Evolutionary conservation across 2,113 vertebrate species (phyloP), one percentile per base, ranked within the genome.

Genomic region (Cercopithecus mona): DNA sequence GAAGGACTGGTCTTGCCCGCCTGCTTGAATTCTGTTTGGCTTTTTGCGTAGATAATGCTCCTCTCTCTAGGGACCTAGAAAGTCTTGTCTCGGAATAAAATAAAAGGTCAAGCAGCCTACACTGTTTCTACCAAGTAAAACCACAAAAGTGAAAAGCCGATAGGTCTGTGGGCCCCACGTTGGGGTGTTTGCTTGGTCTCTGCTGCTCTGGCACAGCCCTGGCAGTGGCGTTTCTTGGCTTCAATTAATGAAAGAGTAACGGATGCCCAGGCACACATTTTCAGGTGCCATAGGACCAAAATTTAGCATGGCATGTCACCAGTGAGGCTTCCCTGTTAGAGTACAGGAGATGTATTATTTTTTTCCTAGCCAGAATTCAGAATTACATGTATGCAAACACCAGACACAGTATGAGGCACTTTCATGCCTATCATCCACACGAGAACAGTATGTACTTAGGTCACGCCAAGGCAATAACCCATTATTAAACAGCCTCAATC

Each of bases 101-200:
- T 5, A 48, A 97, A 97, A 98, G 84, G 93, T 96, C 92, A 97
- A 61, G 75, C 22, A 80, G 35, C 82, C 96, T 88, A 93, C 89
- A 30, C 91, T 40, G 11, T 76, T 96, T 93, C 91, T 90, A 89
- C 90, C 66, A 95, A 91, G 90, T 68, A 88, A 92, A 97, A 88
- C 90, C 38, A 12, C 61, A 72, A 93, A 75, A 79, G 81, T 52
- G 70, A 59, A 40, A 94, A 70, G 61, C 90, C 52, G 75, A 8
- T 2, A 50, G 81, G 8, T 0, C 0, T 5, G 12, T 30, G 61
- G 27, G 76, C 88, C 87, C 95, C 66, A 30, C 9, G 61, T 0
- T 0, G 0, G 72, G 40, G 17, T 6, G 43, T 64, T 83, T 87
- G 75, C 35, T 3, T 50, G 83, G 78, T n/a, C 27, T 48, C 9